These are phyloP conservation scores for Gracilinanus agilis DNA, from an alignment of 2,113 vertebrate species.

Conservation along the genomic window DNA sequence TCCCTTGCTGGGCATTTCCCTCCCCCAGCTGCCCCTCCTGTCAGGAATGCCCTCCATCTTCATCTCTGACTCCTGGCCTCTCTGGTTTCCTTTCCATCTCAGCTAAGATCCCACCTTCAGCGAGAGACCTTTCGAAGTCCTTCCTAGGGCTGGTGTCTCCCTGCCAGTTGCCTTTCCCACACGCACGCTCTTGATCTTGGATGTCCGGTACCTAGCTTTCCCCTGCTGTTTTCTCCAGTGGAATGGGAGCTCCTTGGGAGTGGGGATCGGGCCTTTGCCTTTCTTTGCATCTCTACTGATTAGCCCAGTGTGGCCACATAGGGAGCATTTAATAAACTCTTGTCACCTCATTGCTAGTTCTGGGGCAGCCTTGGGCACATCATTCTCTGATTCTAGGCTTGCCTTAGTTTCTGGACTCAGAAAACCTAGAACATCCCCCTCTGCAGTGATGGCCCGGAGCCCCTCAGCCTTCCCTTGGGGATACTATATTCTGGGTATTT, in stretches of 20 bases:
- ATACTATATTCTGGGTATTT: not conserved
- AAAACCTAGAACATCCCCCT: not conserved
- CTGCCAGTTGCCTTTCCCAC: not conserved
- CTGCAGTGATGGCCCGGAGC: not conserved
- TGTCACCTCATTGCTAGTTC: not conserved
- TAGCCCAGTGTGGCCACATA: not conserved
- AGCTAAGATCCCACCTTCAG: not conserved
- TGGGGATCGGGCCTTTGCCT: not conserved
- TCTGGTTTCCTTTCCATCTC: not conserved
- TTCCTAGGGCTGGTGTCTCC: not conserved
- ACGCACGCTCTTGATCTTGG: rapidly evolving
- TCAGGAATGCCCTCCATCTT: not conserved
- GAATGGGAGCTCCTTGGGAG: not conserved
- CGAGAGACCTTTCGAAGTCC: not conserved
- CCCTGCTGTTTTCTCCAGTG: not conserved
- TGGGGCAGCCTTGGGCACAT: not conserved
- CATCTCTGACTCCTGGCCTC: not conserved
- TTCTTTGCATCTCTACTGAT: not conserved
- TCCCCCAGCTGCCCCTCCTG: not conserved
- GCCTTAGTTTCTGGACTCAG: not conserved
- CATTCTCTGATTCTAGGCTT: not conserved
- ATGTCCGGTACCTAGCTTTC: not conserved
- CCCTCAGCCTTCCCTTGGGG: not conserved
- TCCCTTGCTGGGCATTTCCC: not conserved
- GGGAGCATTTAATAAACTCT: not conserved